Evolutionary conservation across 2,113 vertebrate species (phyloP), one percentile per base, ranked within the genome.

Genomic region (Galeopterus variegatus): DNA sequence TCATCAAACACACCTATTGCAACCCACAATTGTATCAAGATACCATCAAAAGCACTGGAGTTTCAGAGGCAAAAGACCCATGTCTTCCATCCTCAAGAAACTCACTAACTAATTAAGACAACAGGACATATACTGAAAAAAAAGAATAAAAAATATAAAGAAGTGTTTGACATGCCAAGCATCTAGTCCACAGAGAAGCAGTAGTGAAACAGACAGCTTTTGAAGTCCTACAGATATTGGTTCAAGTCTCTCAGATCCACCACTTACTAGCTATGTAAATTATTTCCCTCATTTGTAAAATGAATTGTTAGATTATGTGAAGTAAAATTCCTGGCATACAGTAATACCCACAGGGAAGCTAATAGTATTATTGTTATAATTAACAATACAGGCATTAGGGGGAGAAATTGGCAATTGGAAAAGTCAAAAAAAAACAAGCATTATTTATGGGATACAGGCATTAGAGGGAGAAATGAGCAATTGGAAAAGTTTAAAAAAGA

Each of bases 261-360:
- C 69, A 95, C 60, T 65, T 56, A 91, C 9, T 58, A 88, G 58
- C 8, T 48, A 94, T 48, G 65, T 24, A 95, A 93, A 85, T 86
- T 92, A 88, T 45, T 90, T 79, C 62, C 92, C 64, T 77, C 23
- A 52, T 92, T 92, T 93, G 36, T 72, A 94, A 83, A 91, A 79
- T 18, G 31, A 18, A 96, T 52, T 65, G 28, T 87, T 81, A 75
- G 28, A 81, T 64, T 65, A 89, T 76, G 45, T 81, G 45, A 95
- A 77, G 5, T 83, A 92, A 86, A 94, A 95, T 91, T 72, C 24
- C 36, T 91, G 41, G 15, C n/a, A 90, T 77, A 93, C 1, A 69
- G 33, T 52, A 93, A 95, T 7, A 79, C 45, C 33, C 54, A 94
- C 73, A 91, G 7, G 52, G 41, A 93, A 76, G 8, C 21, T 77